Evolutionary conservation across 1,140 invertebrate species (phyloP).

Genomic region (Diabrotica virgifera): DNA sequence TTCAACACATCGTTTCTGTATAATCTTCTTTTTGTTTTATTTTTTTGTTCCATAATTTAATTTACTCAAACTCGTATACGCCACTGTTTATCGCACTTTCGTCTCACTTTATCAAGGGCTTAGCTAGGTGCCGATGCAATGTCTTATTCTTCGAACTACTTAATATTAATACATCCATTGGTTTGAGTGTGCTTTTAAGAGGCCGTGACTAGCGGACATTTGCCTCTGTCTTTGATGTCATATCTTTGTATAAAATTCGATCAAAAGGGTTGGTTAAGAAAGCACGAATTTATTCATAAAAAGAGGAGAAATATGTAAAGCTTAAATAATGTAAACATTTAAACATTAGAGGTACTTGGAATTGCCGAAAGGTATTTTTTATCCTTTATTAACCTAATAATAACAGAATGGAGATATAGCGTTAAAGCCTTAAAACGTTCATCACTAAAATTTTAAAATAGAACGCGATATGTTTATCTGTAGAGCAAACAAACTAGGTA

Average conservation of each 20-base stretch:
- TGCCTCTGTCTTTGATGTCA: constrained; percentile 8
- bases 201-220: background rate
- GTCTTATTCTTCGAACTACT: constrained; percentile 19
- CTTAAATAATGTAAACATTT: too few species aligned
- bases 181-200: constrained; percentile 1
- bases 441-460: too few species aligned
- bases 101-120: background rate
- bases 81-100: constrained; percentile 3
- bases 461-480: too few species aligned
- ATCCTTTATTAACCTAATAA: too few species aligned
- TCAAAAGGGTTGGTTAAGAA: background rate
- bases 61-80: background rate
- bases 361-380: too few species aligned
- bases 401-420: too few species aligned
- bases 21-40: background rate
- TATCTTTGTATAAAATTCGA: background rate
- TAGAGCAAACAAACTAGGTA: too few species aligned
- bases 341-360: too few species aligned
- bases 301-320: too few species aligned
- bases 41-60: background rate
- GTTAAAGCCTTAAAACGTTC: too few species aligned
- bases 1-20: background rate
- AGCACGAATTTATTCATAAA: background rate
- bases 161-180: constrained; percentile 30
- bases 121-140: too few species aligned